Evolutionary conservation across 2,797 vertebrate genomes (phyloP).

Genomic region (Varecia variegata): DNA sequence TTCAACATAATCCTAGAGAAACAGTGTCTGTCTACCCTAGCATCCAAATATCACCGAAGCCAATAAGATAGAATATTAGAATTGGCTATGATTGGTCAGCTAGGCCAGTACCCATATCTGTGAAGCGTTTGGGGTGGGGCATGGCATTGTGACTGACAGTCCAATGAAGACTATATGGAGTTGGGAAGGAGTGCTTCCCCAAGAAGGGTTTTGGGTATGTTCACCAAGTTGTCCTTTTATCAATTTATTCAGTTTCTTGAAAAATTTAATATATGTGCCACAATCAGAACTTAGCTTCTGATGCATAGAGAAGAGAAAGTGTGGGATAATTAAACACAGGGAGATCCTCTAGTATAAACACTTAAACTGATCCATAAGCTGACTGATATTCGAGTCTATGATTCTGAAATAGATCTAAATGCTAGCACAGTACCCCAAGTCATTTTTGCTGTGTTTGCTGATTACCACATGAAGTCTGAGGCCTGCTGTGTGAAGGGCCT

Average conservation of each 20-base stretch:
- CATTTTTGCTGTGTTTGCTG: background rate
- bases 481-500: background rate
- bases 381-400: background rate
- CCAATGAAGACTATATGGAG: background rate
- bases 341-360: background rate
- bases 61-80: background rate
- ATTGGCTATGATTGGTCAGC: background rate
- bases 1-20: background rate
- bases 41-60: background rate
- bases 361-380: background rate
- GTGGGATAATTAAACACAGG: background rate
- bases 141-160: background rate
- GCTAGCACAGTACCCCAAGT: background rate
- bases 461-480: background rate
- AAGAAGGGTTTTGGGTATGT: background rate
- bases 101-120: background rate
- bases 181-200: background rate
- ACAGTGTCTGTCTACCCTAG: background rate
- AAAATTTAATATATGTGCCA: background rate
- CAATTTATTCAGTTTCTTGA: background rate
- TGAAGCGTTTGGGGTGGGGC: background rate
- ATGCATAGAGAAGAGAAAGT: conserved; percentile 2
- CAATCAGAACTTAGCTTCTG: background rate
- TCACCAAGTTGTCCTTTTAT: background rate
- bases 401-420: conserved; percentile 7